phyloP scores from a whole-genome alignment of 37 sponge, comb jelly and placozoan genomes.

The Axinella damicornis region DNA sequence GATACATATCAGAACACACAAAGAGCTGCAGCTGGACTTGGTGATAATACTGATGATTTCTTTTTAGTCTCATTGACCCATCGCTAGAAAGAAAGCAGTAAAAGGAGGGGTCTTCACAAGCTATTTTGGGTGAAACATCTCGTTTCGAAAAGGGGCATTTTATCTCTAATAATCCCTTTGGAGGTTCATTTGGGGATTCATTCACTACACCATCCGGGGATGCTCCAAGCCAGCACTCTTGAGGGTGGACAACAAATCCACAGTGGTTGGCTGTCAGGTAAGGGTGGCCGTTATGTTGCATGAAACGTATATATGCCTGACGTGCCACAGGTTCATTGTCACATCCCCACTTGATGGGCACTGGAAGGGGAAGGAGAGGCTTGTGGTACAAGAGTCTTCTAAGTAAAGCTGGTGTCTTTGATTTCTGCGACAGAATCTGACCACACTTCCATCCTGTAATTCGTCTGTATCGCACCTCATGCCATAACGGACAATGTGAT shows the following conservation, averaged over 20 bases:
- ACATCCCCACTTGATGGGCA: slow-evolving; percentile 53
- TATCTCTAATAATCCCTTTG: slow-evolving; percentile 42
- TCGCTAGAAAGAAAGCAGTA: slow-evolving; percentile 27
- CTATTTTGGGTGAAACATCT: slow-evolving; percentile 33
- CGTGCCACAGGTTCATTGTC: slow-evolving; percentile 43
- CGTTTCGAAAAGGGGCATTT: slow-evolving; percentile 63
- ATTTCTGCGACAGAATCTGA: slow-evolving; percentile 23
- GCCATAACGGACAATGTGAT: slow-evolving; percentile 5
- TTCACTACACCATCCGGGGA: slow-evolving; percentile 64
- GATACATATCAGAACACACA: slow-evolving; percentile 13
- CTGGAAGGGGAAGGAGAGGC: slow-evolving; percentile 27
- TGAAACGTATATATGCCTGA: slow-evolving; percentile 24
- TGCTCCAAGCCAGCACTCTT: slow-evolving; percentile 53
- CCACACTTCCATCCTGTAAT: slow-evolving; percentile 58
- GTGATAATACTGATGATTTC: slow-evolving; percentile 55
- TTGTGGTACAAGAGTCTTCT: slow-evolving; percentile 30
- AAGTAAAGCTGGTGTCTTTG: slow-evolving; percentile 24
- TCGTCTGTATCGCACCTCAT: not conserved
- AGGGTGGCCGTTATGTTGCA: slow-evolving; percentile 19
- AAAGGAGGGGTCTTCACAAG: slow-evolving; percentile 34
- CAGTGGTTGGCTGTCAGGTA: slow-evolving; percentile 21
- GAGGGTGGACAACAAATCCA: slow-evolving; percentile 58
- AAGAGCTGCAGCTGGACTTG: slow-evolving; percentile 66
- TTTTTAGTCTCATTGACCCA: slow-evolving; percentile 23
- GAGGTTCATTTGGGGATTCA: slow-evolving; percentile 16